Conservation (phyloP, 1,140 invertebrate species). For the Anadara kagoshimensis region DNA sequence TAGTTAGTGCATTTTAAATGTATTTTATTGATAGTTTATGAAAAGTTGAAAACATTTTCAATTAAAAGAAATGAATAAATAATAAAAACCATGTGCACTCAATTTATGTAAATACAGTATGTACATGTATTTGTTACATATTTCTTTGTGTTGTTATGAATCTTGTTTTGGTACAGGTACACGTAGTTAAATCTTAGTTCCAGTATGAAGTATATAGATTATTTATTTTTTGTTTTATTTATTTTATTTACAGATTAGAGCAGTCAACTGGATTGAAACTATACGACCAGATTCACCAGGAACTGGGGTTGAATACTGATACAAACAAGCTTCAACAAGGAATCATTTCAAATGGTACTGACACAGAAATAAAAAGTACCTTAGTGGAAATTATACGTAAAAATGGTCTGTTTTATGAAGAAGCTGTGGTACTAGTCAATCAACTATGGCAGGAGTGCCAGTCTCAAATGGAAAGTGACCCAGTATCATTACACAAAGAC, state of each 20-base stretch:
- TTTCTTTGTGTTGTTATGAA: too few species aligned
- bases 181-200: too few species aligned
- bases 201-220: too few species aligned
- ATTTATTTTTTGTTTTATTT: constrained; percentile 22
- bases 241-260: constrained; percentile 58
- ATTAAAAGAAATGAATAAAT: too few species aligned
- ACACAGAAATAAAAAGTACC: constrained; percentile 64
- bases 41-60: too few species aligned
- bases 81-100: too few species aligned
- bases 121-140: too few species aligned
- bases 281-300: constrained; percentile 60
- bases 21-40: too few species aligned
- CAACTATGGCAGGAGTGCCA: constrained; percentile 60
- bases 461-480: constrained; percentile 33
- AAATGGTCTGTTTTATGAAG: constrained; percentile 68
- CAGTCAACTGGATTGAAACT: constrained; percentile 57
- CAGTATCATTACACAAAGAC: constrained; percentile 46
- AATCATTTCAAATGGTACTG: constrained; percentile 72
- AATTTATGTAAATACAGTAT: too few species aligned
- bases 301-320: constrained; percentile 68
- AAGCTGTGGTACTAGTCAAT: constrained; percentile 59
- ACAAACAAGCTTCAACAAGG: constrained; percentile 66
- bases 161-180: too few species aligned
- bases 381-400: constrained; percentile 67
- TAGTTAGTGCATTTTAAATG: too few species aligned